Evolutionary conservation across 2,113 vertebrate genomes (phyloP), one percentile per base, ranked within the genome.

Genomic region (Catagonus wagneri): DNA sequence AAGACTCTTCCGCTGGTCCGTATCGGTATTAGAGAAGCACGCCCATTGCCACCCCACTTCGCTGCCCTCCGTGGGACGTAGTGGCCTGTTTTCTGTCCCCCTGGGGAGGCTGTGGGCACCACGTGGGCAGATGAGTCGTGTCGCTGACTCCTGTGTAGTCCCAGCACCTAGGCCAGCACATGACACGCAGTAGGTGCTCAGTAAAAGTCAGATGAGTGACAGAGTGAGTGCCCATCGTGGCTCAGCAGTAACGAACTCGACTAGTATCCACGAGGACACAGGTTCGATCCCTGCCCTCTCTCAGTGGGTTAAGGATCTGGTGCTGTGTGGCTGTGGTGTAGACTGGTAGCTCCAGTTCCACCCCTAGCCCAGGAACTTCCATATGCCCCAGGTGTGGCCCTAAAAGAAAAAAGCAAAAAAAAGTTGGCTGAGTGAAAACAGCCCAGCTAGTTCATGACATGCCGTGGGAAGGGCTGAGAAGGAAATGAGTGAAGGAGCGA

Each of bases 401-500:
- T 8, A 6, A 44, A 44, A 44, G 8, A 44, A 8, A 6, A 44
- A 44, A 44, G 8, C 44, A 44, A n/a, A n/a, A n/a, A 20, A 56
- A 16, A 32, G 23, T 39, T 6, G 13, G 68, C 1, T 29, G 44
- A 56, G 3, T 16, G 54, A 34, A 1, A 13, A 34, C 14, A 29
- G 3, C 11, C 50, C 83, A 76, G 76, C 23, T 15, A 17, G 66
- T 56, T 80, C 44, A 1, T 1, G 15, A 20, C 6, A 14, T 2
- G 23, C 29, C 6, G 1, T 16, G 25, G 69, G 39, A 32, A 71
- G 54, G 50, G 60, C 39, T 54, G 6, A 25, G 71, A 17, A 29
- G 39, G 39, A 23, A 6, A 0, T 0, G 13, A 2, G 14, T 15
- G 0, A 0, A 9, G 65, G n/a, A 11, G 44, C 3, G 0, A 20